phyloP scores from a whole-genome alignment of 2,888 invertebrate genomes.

The Deroplatys truncata region DNA sequence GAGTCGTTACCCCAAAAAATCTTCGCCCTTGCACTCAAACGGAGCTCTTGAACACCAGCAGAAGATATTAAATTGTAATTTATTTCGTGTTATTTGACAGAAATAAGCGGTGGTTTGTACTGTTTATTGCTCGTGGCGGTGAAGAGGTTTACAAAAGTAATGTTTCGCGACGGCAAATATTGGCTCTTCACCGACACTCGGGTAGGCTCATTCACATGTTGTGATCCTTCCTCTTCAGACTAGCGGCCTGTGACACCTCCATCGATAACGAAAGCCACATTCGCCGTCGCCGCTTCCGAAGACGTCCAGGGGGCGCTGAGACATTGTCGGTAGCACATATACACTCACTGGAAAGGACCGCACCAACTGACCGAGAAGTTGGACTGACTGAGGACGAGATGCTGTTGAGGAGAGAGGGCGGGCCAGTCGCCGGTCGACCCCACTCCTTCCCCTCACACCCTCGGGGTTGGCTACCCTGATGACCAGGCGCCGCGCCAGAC shows the following conservation, averaged over 20 bases:
- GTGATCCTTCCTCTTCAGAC: neutral
- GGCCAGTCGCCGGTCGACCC: neutral
- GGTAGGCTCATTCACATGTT: neutral
- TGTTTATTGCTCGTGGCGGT: neutral
- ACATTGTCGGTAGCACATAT: neutral
- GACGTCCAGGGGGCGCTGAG: neutral
- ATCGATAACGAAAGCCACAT: neutral
- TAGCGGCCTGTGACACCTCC: neutral
- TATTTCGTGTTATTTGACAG: too few relatives aligned
- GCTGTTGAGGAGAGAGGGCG: neutral
- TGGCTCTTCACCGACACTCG: neutral
- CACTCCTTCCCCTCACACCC: neutral
- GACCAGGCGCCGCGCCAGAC: neutral
- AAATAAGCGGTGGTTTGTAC: too few relatives aligned
- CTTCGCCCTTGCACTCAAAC: neutral
- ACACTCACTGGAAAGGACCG: neutral
- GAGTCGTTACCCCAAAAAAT: neutral
- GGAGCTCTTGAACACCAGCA: too few relatives aligned
- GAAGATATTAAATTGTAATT: neutral
- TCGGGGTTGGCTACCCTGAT: neutral
- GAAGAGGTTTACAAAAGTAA: neutral
- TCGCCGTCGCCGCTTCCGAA: neutral
- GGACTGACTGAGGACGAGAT: neutral
- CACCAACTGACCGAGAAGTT: neutral
- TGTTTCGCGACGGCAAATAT: neutral